Evolutionary conservation across 1,140 invertebrate species (phyloP).

Genomic region (Coboldia fuscipes): DNA sequence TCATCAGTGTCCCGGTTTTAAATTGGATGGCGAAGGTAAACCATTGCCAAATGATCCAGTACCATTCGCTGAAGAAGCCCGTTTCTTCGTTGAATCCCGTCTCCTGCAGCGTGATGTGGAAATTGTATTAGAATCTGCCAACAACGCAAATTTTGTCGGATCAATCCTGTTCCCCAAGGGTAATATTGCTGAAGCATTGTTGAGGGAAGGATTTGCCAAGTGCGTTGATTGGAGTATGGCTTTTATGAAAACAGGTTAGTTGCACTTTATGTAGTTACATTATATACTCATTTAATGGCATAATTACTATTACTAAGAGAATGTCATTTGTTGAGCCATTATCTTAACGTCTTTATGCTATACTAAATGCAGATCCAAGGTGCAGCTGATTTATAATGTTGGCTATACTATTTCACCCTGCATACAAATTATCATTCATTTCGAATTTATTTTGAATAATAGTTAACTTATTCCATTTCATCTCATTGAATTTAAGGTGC

Average conservation of each 20-base stretch:
- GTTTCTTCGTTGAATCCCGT: slow-evolving; percentile 77
- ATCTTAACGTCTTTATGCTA: slow-evolving; percentile 4
- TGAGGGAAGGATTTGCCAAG: slow-evolving; percentile 80
- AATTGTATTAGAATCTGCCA: slow-evolving; percentile 75
- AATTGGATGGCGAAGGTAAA: slow-evolving; percentile 41
- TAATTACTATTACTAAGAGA: no score
- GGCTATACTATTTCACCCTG: slow-evolving; percentile 20
- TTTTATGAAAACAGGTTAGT: slow-evolving; percentile 48
- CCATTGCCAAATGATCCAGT: slow-evolving; percentile 28
- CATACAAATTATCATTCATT: slow-evolving; percentile 9
- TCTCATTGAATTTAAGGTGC: slow-evolving; percentile 30
- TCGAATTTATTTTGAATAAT: no score
- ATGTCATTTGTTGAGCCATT: neutral
- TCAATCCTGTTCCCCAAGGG: slow-evolving; percentile 80
- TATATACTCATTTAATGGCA: no score
- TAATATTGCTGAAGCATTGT: slow-evolving; percentile 86
- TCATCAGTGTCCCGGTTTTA: slow-evolving; percentile 48
- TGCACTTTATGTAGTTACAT: no score
- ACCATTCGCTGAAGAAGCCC: slow-evolving; percentile 27
- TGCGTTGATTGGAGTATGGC: slow-evolving; percentile 97
- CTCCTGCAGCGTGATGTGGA: slow-evolving; percentile 86
- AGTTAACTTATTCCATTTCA: slow-evolving; percentile 4
- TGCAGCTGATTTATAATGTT: slow-evolving; percentile 3
- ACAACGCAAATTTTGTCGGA: slow-evolving; percentile 84
- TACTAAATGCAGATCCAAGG: slow-evolving; percentile 6